A percentile compares a stretch with the other conserved stretches of the same genome.
Evolutionary conservation across 2,797 vertebrate genomes (phyloP).

Genomic region (Syncerus caffer): DNA sequence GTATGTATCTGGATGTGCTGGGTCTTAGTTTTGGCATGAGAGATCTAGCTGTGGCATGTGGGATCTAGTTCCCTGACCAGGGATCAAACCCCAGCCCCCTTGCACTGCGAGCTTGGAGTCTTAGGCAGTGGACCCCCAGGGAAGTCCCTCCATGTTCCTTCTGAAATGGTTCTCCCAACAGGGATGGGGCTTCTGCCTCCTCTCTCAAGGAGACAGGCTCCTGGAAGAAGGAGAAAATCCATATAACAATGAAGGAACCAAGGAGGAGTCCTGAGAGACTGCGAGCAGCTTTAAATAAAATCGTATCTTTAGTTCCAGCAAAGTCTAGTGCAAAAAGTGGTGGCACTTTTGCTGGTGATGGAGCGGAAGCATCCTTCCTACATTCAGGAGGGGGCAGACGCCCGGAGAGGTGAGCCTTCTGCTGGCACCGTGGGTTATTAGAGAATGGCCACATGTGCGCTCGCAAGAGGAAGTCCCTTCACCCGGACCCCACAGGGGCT

Average conservation of each 20-base stretch:
- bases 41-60: neutral
- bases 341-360: neutral
- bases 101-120: neutral
- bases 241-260: neutral
- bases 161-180: neutral
- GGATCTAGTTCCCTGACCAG: neutral
- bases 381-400: fast-evolving
- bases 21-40: neutral
- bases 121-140: neutral
- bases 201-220: neutral
- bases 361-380: neutral
- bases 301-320: neutral
- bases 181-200: neutral
- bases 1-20: neutral
- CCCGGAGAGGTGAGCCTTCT: neutral
- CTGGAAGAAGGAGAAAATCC: neutral
- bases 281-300: neutral
- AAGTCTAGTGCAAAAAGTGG: neutral
- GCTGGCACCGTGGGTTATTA: no score
- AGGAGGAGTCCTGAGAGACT: neutral
- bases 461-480: neutral
- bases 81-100: neutral
- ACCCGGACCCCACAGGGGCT: no score
- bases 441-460: fast-evolving
- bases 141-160: neutral